Conservation (phyloP, 37 sponge, comb jelly and placozoan genomes). For the Diacarnus erythraeanus region DNA sequence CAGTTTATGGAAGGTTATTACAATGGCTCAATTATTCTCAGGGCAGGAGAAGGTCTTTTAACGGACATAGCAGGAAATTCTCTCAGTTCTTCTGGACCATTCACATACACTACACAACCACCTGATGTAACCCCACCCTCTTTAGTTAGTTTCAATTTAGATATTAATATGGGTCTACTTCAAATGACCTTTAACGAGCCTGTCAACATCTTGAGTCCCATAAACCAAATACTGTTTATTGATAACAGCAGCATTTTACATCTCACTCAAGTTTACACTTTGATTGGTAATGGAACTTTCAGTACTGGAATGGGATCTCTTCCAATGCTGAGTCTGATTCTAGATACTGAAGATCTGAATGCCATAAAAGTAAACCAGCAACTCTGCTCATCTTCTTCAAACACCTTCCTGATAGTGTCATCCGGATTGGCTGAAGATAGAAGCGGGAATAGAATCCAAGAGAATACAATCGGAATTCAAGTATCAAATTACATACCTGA, state of each 20-base stretch:
- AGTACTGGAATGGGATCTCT: neutral
- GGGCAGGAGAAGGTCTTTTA: neutral
- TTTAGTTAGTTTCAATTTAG: neutral
- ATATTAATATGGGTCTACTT: neutral
- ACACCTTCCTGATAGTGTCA: neutral
- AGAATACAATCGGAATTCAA: neutral
- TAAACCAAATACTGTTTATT: neutral
- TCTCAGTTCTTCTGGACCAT: neutral
- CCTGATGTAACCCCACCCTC: neutral
- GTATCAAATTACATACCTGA: neutral
- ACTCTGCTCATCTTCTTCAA: neutral
- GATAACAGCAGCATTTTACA: neutral
- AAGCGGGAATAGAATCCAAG: neutral
- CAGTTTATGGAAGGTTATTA: conserved; percentile 3
- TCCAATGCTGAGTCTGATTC: neutral
- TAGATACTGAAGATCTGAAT: neutral
- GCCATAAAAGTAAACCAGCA: neutral
- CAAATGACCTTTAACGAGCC: neutral
- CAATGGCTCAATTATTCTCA: neutral
- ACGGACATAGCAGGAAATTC: conserved; percentile 2
- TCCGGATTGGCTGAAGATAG: neutral
- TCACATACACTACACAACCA: neutral
- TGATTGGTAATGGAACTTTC: neutral
- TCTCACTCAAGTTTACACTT: neutral
- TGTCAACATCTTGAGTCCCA: neutral